Evolutionary conservation across 2,888 invertebrate genomes (phyloP), one percentile per base, ranked within the genome.

Genomic region (Entomobrya multifasciata): DNA sequence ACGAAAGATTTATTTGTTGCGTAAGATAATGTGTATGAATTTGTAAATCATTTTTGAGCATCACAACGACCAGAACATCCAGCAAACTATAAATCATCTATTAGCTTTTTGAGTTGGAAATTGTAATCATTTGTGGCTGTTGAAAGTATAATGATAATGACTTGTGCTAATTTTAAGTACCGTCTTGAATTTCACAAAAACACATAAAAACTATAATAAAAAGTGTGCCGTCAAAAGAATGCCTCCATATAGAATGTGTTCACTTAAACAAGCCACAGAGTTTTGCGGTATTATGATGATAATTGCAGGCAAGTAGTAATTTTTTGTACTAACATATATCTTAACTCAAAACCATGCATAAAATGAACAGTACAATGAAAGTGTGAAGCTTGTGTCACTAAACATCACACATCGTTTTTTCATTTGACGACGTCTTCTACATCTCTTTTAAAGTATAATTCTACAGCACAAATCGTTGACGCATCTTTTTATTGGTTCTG

Each of bases 121-220:
- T 25, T 8, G 20, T 22, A 57, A 57, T 57, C 57, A 25, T 41
- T 47, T 15, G n/a, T 17, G 41, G 41, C 41, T 41, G 17, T 20
- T 49, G n/a, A 11, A 49, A 11, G 49, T 49, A 65, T 20, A 67
- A 44, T 47, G 67, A 44, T 25, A 25, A 44, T 67, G 22, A 22
- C 22, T 44, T 44, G 67, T 67, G 17, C n/a, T n/a, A 10, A 15
- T 15, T 57, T 27, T 5, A 44, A 67, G 47, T 67, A 11, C 47
- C 67, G 47, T 47, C 47, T 67, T 67, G 67, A 67, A 22, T 67
- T 67, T 67, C 47, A 67, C 15, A 44, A 67, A 67, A 67, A 20
- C 13, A 13, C 67, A 67, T 67, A 67, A 67, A 67, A 65, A 65
- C 4, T 1, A n/a, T n/a, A 65, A 10, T 30, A n/a, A 41, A 65